These are phyloP conservation scores for Ethmia dodecea DNA, from an alignment of 2,888 invertebrate genomes.

Conservation along the genomic window DNA sequence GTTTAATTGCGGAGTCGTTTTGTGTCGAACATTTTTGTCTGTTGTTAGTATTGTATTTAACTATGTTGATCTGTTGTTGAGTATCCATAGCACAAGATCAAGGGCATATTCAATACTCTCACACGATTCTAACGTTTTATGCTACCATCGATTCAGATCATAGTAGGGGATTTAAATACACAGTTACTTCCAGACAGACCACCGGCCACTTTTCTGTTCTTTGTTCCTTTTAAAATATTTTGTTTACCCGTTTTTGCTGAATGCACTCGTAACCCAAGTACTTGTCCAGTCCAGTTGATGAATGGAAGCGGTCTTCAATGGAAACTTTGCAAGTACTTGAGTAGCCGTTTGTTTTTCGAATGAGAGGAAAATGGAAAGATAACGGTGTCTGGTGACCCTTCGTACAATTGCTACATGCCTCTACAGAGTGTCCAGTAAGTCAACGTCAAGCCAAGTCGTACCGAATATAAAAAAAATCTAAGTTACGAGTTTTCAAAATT, in stretches of 20 bases:
- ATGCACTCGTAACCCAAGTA: constrained; percentile 24
- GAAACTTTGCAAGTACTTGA: constrained; percentile 17
- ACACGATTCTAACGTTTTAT: too few relatives aligned
- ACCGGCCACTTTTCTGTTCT: constrained; percentile 34
- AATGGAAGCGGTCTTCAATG: constrained; percentile 19
- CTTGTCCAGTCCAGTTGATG: constrained; percentile 40
- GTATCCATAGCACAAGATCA: too few relatives aligned
- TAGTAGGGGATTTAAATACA: constrained; percentile 23
- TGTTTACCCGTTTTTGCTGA: constrained; percentile 38
- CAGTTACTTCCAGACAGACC: constrained; percentile 21
- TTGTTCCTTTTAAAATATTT: constrained; percentile 34
- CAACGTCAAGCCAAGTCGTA: neutral
- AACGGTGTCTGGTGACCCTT: constrained; percentile 2
- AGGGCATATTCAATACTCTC: too few relatives aligned
- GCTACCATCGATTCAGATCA: too few relatives aligned
- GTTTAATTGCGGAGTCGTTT: too few relatives aligned
- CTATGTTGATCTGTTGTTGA: too few relatives aligned
- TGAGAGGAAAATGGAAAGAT: constrained; percentile 4
- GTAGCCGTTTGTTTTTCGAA: constrained; percentile 11
- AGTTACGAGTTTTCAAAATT: too few relatives aligned
- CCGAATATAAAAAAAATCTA: neutral
- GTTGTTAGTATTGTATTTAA: too few relatives aligned
- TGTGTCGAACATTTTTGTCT: too few relatives aligned
- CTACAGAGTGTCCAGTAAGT: neutral
- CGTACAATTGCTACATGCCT: too few relatives aligned